phyloP scores from a whole-genome alignment of 2,888 invertebrate genomes.

The Disparrhopalites patrizii region DNA sequence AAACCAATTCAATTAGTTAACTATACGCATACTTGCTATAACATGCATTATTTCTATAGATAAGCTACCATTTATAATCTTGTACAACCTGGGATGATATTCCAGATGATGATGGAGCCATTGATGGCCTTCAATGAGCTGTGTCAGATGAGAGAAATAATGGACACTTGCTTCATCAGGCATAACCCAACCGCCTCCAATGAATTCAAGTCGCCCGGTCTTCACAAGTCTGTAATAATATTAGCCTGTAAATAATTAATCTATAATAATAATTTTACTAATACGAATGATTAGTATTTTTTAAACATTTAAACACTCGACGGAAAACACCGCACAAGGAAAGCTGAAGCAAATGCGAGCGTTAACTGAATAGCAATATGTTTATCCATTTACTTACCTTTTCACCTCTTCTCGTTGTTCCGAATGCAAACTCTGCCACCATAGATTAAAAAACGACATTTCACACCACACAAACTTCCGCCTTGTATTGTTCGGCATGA shows the following conservation, averaged over 20 bases:
- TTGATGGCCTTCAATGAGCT: constrained; percentile 91
- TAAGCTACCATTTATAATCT: constrained; percentile 13
- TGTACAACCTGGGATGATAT: constrained; percentile 62
- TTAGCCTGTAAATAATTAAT: not conserved
- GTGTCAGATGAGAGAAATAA: constrained; percentile 82
- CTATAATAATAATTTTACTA: too few relatives aligned
- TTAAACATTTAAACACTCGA: too few relatives aligned
- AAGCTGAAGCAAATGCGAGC: too few relatives aligned
- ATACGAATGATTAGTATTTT: too few relatives aligned
- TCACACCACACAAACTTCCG: constrained; percentile 98
- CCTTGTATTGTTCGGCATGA: constrained; percentile 69
- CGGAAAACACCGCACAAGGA: too few relatives aligned
- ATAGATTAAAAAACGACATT: constrained; percentile 85
- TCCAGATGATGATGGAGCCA: constrained; percentile 82
- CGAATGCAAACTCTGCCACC: constrained; percentile 76
- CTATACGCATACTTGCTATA: not conserved
- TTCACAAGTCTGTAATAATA: constrained; percentile 59
- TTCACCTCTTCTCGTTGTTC: constrained; percentile 59
- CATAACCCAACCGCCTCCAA: constrained; percentile 99
- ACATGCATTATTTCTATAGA: too few relatives aligned
- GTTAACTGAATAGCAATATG: too few relatives aligned
- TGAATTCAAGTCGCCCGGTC: constrained; percentile 87
- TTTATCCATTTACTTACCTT: too few relatives aligned
- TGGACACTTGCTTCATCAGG: constrained; percentile 96
- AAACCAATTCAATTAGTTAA: too few relatives aligned